A percentile compares a stretch with the other conserved stretches of the same genome.
Evolutionary conservation across 2,888 invertebrate genomes (phyloP).

Genomic region (Aelia acuminata): DNA sequence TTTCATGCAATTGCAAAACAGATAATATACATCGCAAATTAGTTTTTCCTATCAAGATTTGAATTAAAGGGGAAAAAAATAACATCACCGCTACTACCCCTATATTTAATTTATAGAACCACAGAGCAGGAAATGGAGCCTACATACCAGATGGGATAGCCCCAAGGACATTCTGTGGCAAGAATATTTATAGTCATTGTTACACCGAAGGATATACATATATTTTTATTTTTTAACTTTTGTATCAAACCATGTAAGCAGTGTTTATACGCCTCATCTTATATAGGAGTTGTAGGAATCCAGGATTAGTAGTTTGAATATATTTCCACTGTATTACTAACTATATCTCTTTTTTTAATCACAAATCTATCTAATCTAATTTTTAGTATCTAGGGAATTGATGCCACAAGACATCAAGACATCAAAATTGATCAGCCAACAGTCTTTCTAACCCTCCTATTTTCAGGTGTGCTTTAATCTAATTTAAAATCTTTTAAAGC

Average conservation of each 20-base stretch:
- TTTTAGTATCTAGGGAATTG: too few species aligned
- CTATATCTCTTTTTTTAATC: too few species aligned
- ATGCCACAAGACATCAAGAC: too few species aligned
- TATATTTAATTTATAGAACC: neutral
- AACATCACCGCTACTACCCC: neutral
- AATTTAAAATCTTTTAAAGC: too few species aligned
- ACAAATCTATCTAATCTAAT: too few species aligned
- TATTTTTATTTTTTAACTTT: neutral
- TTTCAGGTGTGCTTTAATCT: too few species aligned
- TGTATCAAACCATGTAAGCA: neutral
- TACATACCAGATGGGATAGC: neutral
- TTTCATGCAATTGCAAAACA: too few species aligned
- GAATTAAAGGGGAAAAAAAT: neutral
- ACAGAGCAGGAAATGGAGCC: neutral
- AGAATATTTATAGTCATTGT: constrained; percentile 19
- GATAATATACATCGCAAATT: too few species aligned
- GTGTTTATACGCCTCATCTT: neutral
- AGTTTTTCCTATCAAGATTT: too few species aligned
- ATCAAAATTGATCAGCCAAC: too few species aligned
- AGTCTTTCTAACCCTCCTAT: too few species aligned
- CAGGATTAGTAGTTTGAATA: neutral
- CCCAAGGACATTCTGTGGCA: neutral
- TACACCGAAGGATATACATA: neutral
- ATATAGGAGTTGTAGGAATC: neutral
- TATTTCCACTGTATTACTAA: too few species aligned